Base-by-base conservation (phyloP, 2,797 vertebrate species). In the Cyprinella venusta region DNA sequence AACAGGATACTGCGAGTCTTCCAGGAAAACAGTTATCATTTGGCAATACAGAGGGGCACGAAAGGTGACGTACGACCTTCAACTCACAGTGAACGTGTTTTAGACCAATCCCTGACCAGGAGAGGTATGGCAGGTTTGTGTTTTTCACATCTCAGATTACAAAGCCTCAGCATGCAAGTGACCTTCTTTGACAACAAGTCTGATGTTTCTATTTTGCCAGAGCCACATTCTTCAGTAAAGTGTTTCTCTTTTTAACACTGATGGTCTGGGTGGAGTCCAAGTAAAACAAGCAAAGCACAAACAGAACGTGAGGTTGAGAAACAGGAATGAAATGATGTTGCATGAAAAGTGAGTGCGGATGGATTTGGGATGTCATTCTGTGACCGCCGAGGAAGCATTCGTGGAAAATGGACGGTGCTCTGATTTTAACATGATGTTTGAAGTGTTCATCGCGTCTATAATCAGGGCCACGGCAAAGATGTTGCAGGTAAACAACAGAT, bases 1-100 rank as follows among this genome's bases (percentile, higher is more conserved):
- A 89, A 89, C 88, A 87, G 88, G 88, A 89, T 86, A 81, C 69
- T 13, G 69, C 63, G 67, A 75, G 77, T 83, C 77, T 83, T 88
- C 79, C 86, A 88, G 86, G 86, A 88, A 87, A 88, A 81, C 36
- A 24, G 65, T 64, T 71, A 81, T 88, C 71, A 83, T 76, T 76
- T 33, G 81, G 42, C 52, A 64, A 56, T 56, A 80, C 42, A 80
- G 24, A 52, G 80, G 24, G 59, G 18, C n/a, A n/a, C 18, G 61
- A 48, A 75, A 69, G 38, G 59, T 61, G 26, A 24, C 21, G 75
- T 76, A 56, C 54, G 38, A 78, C 67, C 78, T 74, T 77, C 42
- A 26, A 19, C 74, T 56, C 6, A 12, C 45, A 15, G 24, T 1
- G 6, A 40, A 72, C 21, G n/a, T 6, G 52, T 81, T 79, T 45